These are phyloP conservation scores for Microctonus aethiopoides DNA, from an alignment of 2,888 invertebrate genomes.

Conservation along the genomic window DNA sequence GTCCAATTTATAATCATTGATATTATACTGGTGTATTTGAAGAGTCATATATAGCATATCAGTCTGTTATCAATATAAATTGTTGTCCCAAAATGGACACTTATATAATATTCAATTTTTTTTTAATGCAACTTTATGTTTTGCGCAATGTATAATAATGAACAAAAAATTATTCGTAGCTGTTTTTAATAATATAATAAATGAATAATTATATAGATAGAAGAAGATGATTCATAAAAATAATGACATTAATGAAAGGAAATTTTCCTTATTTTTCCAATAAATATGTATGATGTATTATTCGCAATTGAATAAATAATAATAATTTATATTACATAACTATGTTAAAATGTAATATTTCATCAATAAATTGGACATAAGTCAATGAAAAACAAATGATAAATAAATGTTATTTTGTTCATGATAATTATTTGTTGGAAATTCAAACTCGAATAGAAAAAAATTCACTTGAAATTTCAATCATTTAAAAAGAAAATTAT, in stretches of 20 bases:
- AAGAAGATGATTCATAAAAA: no score
- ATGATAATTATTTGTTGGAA: no score
- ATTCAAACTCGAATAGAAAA: no score
- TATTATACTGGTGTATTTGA: background rate
- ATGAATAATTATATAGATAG: no score
- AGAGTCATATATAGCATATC: background rate
- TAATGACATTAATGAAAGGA: background rate
- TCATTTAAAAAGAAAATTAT: background rate
- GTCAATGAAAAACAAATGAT: no score
- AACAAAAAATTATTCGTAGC: no score
- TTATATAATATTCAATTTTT: no score
- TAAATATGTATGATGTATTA: background rate
- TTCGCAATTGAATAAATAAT: background rate
- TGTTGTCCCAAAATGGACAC: background rate
- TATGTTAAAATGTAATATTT: background rate
- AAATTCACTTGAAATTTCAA: no score
- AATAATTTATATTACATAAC: background rate
- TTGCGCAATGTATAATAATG: no score
- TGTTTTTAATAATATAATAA: no score
- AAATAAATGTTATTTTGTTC: no score
- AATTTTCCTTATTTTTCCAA: background rate
- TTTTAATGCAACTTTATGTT: no score
- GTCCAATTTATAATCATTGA: slow-evolving; percentile 6
- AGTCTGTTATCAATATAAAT: slow-evolving; percentile 5
- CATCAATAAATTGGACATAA: background rate